Evolutionary conservation across 2,113 vertebrate species (phyloP).

Genomic region (Oreotragus oreotragus): DNA sequence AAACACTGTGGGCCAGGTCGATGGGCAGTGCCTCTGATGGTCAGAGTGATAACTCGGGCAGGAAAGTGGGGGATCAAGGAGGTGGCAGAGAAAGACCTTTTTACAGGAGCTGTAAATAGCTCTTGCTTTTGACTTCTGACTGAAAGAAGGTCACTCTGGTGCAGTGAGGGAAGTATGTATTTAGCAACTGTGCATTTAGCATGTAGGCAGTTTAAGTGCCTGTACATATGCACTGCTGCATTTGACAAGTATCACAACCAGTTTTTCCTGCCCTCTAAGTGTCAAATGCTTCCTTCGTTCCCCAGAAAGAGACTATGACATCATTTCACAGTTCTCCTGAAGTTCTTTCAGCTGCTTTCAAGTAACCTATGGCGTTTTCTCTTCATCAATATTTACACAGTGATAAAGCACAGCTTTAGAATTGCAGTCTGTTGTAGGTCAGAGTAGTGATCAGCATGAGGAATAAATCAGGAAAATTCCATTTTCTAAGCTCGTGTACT

Average conservation of each 20-base stretch:
- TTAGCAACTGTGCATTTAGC: background rate
- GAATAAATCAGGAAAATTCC: background rate
- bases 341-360: background rate
- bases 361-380: background rate
- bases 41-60: background rate
- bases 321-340: background rate
- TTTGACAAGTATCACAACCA: background rate
- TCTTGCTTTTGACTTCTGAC: background rate
- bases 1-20: fast-evolving
- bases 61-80: too few relatives aligned
- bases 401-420: background rate
- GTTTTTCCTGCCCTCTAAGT: background rate
- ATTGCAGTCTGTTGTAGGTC: background rate
- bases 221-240: background rate
- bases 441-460: background rate
- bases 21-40: background rate
- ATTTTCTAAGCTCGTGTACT: background rate
- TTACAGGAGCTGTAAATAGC: too few relatives aligned
- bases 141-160: background rate
- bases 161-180: background rate
- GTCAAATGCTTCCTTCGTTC: background rate
- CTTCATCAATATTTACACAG: background rate
- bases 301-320: background rate
- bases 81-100: background rate
- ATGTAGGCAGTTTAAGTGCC: background rate